Evolutionary conservation across 2,888 invertebrate genomes (phyloP).

Genomic region (Neria commutata): DNA sequence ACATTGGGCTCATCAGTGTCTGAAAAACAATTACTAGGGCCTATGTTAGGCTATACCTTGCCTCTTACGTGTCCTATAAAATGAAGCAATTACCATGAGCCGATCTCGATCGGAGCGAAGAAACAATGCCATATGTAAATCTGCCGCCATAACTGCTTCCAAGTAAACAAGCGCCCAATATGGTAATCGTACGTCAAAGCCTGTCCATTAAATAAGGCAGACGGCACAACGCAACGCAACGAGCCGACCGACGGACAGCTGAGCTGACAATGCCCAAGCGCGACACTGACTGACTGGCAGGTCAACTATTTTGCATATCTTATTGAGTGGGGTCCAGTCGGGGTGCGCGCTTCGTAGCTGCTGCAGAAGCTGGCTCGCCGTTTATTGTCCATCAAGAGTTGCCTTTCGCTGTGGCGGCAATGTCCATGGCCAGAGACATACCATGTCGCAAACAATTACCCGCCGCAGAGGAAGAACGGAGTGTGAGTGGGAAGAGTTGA

Average conservation of each 20-base stretch:
- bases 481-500: too few species aligned
- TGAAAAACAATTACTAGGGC: too few species aligned
- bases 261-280: constrained; percentile 33
- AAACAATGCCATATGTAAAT: constrained; percentile 52
- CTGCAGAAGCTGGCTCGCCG: constrained; percentile 44
- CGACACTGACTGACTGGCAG: constrained; percentile 53
- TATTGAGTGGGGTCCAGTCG: constrained; percentile 41
- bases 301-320: constrained; percentile 61
- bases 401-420: background rate
- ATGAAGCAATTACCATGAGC: background rate
- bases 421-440: background rate
- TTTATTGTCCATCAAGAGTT: constrained; percentile 52
- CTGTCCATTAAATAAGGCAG: constrained; percentile 53
- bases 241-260: background rate
- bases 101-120: too few species aligned
- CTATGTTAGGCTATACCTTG: too few species aligned
- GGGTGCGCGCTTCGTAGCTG: constrained; percentile 14
- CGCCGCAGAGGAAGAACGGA: too few species aligned
- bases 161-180: constrained; percentile 47
- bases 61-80: too few species aligned
- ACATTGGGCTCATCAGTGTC: too few species aligned
- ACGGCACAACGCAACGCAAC: constrained; percentile 47
- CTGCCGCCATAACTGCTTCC: constrained; percentile 41
- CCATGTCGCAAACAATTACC: constrained; percentile 3
- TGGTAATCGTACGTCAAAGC: constrained; percentile 43